Evolutionary conservation across 2,888 invertebrate species (phyloP).

Genomic region (Pollenia griseotomentosa): DNA sequence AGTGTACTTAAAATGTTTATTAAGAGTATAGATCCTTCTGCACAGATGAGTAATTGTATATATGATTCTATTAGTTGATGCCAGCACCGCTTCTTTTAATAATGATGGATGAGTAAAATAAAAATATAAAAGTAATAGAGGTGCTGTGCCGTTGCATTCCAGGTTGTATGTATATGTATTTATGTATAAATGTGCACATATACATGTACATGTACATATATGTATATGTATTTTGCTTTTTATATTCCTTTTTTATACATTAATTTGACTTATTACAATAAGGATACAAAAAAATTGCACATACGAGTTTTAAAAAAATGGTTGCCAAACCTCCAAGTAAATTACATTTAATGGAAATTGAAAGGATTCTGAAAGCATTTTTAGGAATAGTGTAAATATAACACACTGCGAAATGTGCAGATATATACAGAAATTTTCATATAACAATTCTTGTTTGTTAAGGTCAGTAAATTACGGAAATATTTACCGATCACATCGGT

Average conservation of each 20-base stretch:
- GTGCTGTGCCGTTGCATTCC: constrained; percentile 55
- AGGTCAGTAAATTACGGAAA: too few relatives aligned
- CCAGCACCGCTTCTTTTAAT: constrained; percentile 44
- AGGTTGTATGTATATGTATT: constrained; percentile 14
- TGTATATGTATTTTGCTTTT: too few relatives aligned
- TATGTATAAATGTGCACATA: background rate
- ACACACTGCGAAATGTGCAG: too few relatives aligned
- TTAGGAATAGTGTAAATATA: too few relatives aligned
- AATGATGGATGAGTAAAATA: constrained; percentile 57
- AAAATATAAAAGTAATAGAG: constrained; percentile 63
- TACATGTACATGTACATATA: too few relatives aligned
- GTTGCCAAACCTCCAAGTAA: constrained; percentile 10
- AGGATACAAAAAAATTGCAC: background rate
- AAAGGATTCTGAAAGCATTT: background rate
- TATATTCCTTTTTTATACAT: background rate
- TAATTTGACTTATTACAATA: constrained; percentile 23
- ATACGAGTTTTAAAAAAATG: constrained; percentile 16
- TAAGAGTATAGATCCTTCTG: background rate
- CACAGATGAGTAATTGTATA: background rate
- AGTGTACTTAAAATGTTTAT: background rate
- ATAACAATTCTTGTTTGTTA: too few relatives aligned
- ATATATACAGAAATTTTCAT: too few relatives aligned
- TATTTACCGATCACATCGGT: too few relatives aligned
- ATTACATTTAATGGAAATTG: background rate
- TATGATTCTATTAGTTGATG: constrained; percentile 5